Base-by-base conservation (phyloP, 2,888 invertebrate species). In the Amphipoea oculea region DNA sequence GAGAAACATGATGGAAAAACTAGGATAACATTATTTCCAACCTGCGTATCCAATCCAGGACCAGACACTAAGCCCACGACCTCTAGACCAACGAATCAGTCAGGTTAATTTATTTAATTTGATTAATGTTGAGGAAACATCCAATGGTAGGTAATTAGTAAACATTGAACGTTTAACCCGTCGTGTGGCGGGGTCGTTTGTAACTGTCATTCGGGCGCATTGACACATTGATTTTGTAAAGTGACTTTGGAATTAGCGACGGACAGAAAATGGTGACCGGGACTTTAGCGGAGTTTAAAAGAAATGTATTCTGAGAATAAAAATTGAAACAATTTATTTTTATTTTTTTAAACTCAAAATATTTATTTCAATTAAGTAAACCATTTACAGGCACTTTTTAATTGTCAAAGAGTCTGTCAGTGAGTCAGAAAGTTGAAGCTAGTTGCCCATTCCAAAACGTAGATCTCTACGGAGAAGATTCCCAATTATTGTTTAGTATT, bases 181-280 rank as follows among this genome's bases (percentile, higher is more conserved):
- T 76, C 62, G 54, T 57, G 66, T 60, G 48, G 54, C 65, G 68
- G n/a, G n/a, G 51, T 76, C 85, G 73, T 85, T 85, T 86, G 76
- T 86, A 57, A 86, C 79, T 86, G 85, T 86, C 86, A 57, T 72
- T 79, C 36, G 66, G 65, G 4, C 71, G 5, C 83, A 77, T 79
- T 79, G 76, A 83, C 84, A 75, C 74, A 51, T 83, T 73, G 86
- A 86, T 75, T 86, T 74, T 75, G 73, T 77, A 67, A 86, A 86
- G 74, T 77, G 79, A 67, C 71, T 72, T 75, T 60, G 57, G 65
- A 74, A 82, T 76, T 76, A 72, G 7, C 51, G 42, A 48, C 4
- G 48, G 67, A 65, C 42, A 7, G 51, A 54, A 81, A 81, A 67
- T 63, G 23, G 70, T 40, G 42, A 42, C 12, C 12, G 40, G n/a